phyloP scores from a whole-genome alignment of 2,797 vertebrate genomes.

The Malurus splendens region DNA sequence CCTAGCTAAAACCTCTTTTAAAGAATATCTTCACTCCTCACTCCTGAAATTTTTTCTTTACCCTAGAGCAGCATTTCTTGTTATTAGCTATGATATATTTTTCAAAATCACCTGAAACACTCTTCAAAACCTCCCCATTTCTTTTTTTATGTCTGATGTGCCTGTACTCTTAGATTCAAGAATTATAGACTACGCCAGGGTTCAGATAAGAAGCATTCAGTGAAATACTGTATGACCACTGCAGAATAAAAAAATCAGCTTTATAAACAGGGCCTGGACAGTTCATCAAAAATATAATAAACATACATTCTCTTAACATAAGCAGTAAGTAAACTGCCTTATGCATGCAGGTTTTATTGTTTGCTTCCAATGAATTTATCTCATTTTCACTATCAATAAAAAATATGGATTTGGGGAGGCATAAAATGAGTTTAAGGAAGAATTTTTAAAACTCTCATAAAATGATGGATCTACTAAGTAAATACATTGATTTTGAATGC shows the following conservation, averaged over 20 bases:
- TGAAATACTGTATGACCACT: not conserved
- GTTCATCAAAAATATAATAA: not conserved
- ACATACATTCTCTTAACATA: not conserved
- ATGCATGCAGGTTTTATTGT: not conserved
- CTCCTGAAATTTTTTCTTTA: not conserved
- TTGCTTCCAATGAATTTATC: constrained; percentile 12
- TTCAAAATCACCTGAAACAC: constrained; percentile 4
- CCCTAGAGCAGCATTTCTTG: constrained; percentile 7
- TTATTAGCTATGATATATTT: constrained; percentile 10
- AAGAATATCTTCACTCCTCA: not conserved
- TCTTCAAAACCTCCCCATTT: constrained; percentile 3
- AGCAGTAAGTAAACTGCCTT: constrained; percentile 18
- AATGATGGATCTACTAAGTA: constrained; percentile 19
- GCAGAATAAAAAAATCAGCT: not conserved
- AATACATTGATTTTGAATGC: constrained; percentile 24
- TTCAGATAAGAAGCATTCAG: not conserved
- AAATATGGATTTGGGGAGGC: constrained; percentile 30
- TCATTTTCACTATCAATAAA: constrained; percentile 44
- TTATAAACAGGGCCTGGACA: not conserved
- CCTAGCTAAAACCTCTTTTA: constrained; percentile 5
- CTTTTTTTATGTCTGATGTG: not conserved
- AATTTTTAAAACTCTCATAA: constrained; percentile 22
- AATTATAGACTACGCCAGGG: not conserved
- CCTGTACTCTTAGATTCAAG: not conserved
- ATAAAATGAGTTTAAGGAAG: constrained; percentile 14